A percentile compares a stretch with the other conserved stretches of the same genome.
Evolutionary conservation across 2,113 vertebrate genomes (phyloP).

Genomic region (Laterallus jamaicensis): DNA sequence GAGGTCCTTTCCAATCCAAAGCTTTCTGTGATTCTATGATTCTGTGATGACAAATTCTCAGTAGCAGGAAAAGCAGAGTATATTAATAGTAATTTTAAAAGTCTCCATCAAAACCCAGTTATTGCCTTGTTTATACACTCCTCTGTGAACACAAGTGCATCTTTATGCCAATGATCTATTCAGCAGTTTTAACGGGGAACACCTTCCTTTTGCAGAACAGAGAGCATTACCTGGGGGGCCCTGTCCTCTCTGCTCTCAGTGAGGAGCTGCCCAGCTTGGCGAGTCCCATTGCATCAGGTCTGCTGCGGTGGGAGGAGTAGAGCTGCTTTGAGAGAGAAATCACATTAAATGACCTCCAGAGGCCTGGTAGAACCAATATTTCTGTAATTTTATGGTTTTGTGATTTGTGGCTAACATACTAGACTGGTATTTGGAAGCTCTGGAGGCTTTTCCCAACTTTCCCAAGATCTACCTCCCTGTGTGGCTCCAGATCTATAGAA

Average conservation of each 20-base stretch:
- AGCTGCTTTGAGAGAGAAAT: background rate
- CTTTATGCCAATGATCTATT: background rate
- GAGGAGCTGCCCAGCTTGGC: background rate
- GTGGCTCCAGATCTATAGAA: background rate
- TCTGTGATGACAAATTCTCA: background rate
- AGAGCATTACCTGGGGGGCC: background rate
- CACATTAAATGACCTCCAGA: background rate
- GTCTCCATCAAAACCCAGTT: background rate
- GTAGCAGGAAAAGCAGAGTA: background rate
- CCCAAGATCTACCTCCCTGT: background rate
- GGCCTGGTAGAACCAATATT: background rate
- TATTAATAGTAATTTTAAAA: background rate
- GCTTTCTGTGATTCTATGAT: too few species aligned
- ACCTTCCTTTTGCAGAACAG: background rate
- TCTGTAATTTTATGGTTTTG: background rate
- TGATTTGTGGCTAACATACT: background rate
- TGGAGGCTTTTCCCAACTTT: background rate
- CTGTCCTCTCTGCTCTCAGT: background rate
- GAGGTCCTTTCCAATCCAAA: too few species aligned
- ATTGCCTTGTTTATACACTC: background rate
- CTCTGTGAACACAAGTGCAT: background rate
- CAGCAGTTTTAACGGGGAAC: background rate
- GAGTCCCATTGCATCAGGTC: background rate
- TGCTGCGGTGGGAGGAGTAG: background rate
- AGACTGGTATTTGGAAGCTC: background rate